phyloP scores from a whole-genome alignment of 2,888 invertebrate species.

The Alloscopus bannaensis region DNA sequence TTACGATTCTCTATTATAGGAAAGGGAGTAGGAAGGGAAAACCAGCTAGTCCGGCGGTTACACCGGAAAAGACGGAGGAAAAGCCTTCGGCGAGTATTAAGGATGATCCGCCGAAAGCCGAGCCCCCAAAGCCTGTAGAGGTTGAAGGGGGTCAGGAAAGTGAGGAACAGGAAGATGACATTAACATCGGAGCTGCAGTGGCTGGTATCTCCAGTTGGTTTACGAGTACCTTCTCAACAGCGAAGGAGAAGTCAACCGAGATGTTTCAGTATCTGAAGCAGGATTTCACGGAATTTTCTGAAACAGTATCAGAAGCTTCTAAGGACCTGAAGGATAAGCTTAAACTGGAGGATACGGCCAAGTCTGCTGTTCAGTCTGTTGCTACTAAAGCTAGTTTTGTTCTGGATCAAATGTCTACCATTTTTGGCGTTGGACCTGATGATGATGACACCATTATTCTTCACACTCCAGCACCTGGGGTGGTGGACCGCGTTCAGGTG shows the following conservation, averaged over 20 bases:
- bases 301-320: constrained; percentile 71
- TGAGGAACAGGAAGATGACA: constrained; percentile 50
- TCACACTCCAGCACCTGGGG: constrained; percentile 36
- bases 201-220: constrained; percentile 68
- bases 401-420: constrained; percentile 72
- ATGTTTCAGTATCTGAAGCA: constrained; percentile 73
- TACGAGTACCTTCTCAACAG: constrained; percentile 58
- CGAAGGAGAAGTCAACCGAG: constrained; percentile 70
- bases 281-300: constrained; percentile 72
- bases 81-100: not conserved
- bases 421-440: constrained; percentile 73
- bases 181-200: constrained; percentile 57
- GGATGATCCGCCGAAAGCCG: not conserved
- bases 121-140: not conserved
- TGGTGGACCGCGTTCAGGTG: constrained; percentile 66
- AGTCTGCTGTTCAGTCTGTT: constrained; percentile 67
- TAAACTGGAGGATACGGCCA: constrained; percentile 71
- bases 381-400: constrained; percentile 67
- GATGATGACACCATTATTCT: constrained; percentile 69
- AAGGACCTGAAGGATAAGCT: constrained; percentile 72
- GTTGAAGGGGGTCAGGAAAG: too few species aligned
- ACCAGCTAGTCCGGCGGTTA: not conserved
- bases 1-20: too few species aligned
- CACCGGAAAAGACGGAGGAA: not conserved
- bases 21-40: too few species aligned